Base-by-base conservation (phyloP, 2,888 invertebrate species). In the Pristionchus maxplancki region DNA sequence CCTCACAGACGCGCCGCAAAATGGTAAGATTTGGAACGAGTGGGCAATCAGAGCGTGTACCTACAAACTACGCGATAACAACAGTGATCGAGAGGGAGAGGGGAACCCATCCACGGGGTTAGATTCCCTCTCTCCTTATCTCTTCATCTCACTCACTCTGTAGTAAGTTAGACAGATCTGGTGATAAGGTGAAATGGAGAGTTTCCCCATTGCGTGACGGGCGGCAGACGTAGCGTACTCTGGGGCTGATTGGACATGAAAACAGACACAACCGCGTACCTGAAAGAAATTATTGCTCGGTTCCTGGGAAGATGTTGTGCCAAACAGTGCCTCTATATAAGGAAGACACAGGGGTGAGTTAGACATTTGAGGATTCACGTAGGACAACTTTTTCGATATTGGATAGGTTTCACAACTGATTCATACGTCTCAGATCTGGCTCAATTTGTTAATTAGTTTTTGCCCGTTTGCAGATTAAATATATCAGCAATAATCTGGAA, bases 21-120 rank as follows among this genome's bases (percentile, higher is more conserved):
- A n/a, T 58, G 58, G 58, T n/a, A 67, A 67, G 64, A 34, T 31
- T 67, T 31, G 3, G 64, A 67, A 4, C 9, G 71, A 37, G 71
- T 71, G 71, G 15, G 37, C 71, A 24, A 71, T 71, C 71, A 37
- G 37, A 1, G 58, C 71, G 44, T 44, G 48, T 78, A 48, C n/a
- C 78, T 44, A 78, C 78, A 78, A 78, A 78, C 78, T 78, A 78
- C 78, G 44, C 8, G 78, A 71, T 78, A 78, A 78, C 78, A 78
- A 78, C 71, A 31, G 11, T 64, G 64, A 62, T 67, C 11, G 67
- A 8, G 78, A 78, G 44, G 48, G n/a, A 44, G 78, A 11, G 44
- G 78, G 44, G 48, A 78, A 48, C 78, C 24, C 40, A 44, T 78
- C 78, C 71, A 71, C 71, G 71, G 71, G 71, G 71, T 31, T 6